Base-by-base conservation (phyloP, 2,888 invertebrate species). In the Tubiluchus corallicola region DNA sequence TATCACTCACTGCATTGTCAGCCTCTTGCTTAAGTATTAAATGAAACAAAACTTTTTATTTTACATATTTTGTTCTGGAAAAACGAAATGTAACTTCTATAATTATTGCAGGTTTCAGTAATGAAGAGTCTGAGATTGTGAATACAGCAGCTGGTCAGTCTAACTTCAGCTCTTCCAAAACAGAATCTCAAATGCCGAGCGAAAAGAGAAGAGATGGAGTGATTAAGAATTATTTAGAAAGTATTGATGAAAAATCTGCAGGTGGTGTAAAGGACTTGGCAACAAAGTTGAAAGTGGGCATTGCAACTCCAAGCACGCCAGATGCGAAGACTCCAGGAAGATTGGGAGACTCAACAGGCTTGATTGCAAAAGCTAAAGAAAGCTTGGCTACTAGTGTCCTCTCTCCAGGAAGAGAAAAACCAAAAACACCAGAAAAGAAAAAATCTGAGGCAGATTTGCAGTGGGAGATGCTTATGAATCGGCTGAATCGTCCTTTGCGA, bases 381-480 rank as follows among this genome's bases (percentile, higher is more conserved):
- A 87, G 83, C 54, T 68, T 88, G 55, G 81, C 81, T 16, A 82
- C 82, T 64, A 82, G 82, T 47, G 82, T 82, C 62, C 81, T 80
- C 49, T 81, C 81, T 66, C 78, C 73, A 61, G 82, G 79, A 67
- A 74, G 76, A 46, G 53, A 54, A 41, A 38, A 5, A 43, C 38
- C 45, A 19, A 15, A 38, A 43, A 45, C 45, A 20, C 43, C 41
- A 17, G 81, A 82, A 60, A 70, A 75, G 21, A 84, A 84, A 64
- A 82, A 87, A 59, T 81, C 85, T 0, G 90, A 90, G 65, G 85
- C 83, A 57, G 92, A 94, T 57, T 65, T 92, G 2, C 84, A 90
- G 57, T 96, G 96, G 94, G 92, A 94, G 58, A 83, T 85, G 58
- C 65, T 94, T 49, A 77, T 80, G 42, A 75, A 77, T 37, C 44